Evolutionary conservation across 2,888 invertebrate genomes (phyloP).

Genomic region (Cyclophora punctaria): DNA sequence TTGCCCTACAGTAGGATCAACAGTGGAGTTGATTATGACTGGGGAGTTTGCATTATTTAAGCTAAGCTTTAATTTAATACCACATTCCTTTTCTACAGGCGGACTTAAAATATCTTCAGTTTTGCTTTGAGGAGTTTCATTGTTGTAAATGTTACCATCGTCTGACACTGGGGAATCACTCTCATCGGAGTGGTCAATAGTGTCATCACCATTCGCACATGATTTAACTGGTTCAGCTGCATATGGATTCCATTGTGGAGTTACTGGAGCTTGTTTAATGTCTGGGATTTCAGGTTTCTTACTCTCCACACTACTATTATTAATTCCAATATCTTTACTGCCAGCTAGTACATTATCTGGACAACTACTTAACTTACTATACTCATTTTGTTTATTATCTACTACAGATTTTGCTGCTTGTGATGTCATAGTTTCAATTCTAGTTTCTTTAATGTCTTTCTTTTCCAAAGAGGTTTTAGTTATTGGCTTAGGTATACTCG

Average conservation of each 20-base stretch:
- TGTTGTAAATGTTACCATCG: constrained; percentile 30
- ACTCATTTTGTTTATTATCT: constrained; percentile 33
- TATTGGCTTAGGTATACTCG: constrained; percentile 34
- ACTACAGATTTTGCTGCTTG: constrained; percentile 31
- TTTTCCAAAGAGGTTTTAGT: constrained; percentile 39
- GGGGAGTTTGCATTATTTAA: constrained; percentile 68
- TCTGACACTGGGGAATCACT: constrained; percentile 47
- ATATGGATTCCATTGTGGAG: constrained; percentile 25
- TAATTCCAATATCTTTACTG: constrained; percentile 44
- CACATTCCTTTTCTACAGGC: constrained; percentile 56
- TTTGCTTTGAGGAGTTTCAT: constrained; percentile 25
- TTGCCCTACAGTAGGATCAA: constrained; percentile 62
- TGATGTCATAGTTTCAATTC: constrained; percentile 36
- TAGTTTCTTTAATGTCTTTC: constrained; percentile 41
- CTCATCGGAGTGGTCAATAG: constrained; percentile 47
- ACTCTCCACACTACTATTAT: constrained; percentile 38
- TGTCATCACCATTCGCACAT: constrained; percentile 55
- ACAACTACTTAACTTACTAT: constrained; percentile 46
- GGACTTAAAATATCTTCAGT: constrained; percentile 28
- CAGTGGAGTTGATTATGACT: constrained; percentile 67
- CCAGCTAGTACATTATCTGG: constrained; percentile 37
- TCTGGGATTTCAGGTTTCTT: constrained; percentile 37
- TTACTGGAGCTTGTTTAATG: constrained; percentile 33
- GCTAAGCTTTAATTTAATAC: constrained; percentile 65
- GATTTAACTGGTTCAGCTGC: constrained; percentile 27